Conservation (phyloP, 2,888 invertebrate species). For the Megalurothrips usitatus region DNA sequence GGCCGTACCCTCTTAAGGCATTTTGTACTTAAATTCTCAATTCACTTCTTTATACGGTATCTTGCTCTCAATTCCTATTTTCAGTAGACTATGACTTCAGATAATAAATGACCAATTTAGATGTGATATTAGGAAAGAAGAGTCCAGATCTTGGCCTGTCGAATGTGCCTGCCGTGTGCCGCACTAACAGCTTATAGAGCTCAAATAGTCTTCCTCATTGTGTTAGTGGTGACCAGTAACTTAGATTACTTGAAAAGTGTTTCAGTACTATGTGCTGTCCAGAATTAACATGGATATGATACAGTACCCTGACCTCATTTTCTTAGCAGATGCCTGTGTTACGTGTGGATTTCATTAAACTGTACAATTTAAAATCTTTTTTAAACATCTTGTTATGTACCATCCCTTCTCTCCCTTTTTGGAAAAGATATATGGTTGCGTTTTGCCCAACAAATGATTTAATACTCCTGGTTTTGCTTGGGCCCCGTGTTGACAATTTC, state of each 20-base stretch:
- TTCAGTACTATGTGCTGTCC: too few species aligned
- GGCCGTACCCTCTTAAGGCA: too few species aligned
- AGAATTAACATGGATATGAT: too few species aligned
- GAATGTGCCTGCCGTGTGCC: slow-evolving; percentile 4
- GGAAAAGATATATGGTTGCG: not conserved
- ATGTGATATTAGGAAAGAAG: too few species aligned
- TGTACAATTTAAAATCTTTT: too few species aligned
- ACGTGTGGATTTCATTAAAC: too few species aligned
- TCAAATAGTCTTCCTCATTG: not conserved
- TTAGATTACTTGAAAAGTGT: not conserved
- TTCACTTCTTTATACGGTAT: too few species aligned
- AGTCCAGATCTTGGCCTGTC: not conserved
- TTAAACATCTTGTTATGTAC: too few species aligned
- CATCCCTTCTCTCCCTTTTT: not conserved
- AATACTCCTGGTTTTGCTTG: not conserved
- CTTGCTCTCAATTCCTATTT: not conserved
- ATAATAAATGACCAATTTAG: too few species aligned
- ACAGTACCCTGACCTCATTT: too few species aligned
- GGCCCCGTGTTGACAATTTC: not conserved
- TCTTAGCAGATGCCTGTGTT: too few species aligned
- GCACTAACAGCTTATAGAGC: slow-evolving; percentile 16
- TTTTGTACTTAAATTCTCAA: too few species aligned
- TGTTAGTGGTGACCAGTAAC: slow-evolving; percentile 1
- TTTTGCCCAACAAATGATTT: slow-evolving; percentile 20
- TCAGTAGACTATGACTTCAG: not conserved